These are phyloP conservation scores for Alentia gelatinosa DNA, from an alignment of 2,888 invertebrate species.

Conservation along the genomic window DNA sequence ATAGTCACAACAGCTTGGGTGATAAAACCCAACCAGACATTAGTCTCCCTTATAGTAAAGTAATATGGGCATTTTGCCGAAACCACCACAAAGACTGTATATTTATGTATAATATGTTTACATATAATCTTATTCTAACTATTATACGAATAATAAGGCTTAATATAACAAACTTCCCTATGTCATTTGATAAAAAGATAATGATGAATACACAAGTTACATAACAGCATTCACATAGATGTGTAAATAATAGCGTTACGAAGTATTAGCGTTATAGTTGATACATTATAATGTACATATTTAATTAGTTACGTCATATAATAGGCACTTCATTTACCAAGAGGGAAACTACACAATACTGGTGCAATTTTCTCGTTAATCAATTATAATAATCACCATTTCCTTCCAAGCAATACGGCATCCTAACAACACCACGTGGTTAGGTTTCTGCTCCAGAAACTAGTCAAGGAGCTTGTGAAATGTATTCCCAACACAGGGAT, in stretches of 20 bases:
- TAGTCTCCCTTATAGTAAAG: background rate
- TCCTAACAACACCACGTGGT: too few species aligned
- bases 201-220: background rate
- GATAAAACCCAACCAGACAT: background rate
- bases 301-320: background rate
- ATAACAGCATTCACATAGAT: background rate
- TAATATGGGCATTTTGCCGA: background rate
- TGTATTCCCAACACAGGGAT: too few species aligned
- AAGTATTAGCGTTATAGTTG: background rate
- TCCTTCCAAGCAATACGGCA: background rate
- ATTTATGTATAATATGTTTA: background rate
- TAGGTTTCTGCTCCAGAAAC: too few species aligned
- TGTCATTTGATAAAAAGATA: background rate
- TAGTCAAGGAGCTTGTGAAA: too few species aligned
- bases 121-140: slow-evolving; percentile 18
- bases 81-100: background rate
- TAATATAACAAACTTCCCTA: background rate
- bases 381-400: background rate
- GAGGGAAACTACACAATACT: slow-evolving; percentile 4
- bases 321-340: slow-evolving; percentile 21
- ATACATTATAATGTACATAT: background rate
- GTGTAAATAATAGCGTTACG: background rate
- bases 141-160: background rate
- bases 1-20: too few species aligned
- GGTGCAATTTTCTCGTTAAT: background rate